These are phyloP conservation scores for Phorcus lineatus DNA, from an alignment of 2,888 invertebrate genomes.

Conservation along the genomic window DNA sequence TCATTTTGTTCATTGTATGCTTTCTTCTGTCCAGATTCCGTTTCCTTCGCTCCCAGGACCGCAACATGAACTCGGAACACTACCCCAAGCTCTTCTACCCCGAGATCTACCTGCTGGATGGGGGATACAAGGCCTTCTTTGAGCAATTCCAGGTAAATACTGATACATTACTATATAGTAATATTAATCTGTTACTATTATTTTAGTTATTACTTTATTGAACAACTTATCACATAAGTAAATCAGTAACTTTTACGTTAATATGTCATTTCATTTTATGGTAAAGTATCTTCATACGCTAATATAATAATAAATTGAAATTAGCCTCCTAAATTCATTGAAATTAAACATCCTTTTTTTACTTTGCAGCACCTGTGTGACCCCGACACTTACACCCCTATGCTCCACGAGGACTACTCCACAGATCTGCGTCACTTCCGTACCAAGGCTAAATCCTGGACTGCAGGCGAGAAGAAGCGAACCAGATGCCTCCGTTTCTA, in stretches of 20 bases:
- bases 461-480: constrained; percentile 47
- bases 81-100: constrained; percentile 92
- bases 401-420: constrained; percentile 87
- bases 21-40: constrained; percentile 81
- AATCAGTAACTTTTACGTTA: too few relatives aligned
- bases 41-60: constrained; percentile 87
- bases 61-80: constrained; percentile 84
- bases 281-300: too few relatives aligned
- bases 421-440: constrained; percentile 84
- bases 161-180: not conserved
- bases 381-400: constrained; percentile 86
- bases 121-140: constrained; percentile 90
- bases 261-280: too few relatives aligned
- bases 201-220: too few relatives aligned
- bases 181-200: too few relatives aligned
- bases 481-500: constrained; percentile 13
- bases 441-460: constrained; percentile 83
- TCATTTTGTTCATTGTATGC: not conserved
- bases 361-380: constrained; percentile 80
- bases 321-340: too few relatives aligned
- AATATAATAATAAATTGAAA: too few relatives aligned
- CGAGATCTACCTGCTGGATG: constrained; percentile 92
- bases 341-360: not conserved
- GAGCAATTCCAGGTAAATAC: constrained; percentile 77
- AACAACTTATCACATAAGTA: not conserved